Base-by-base conservation (phyloP, 30 jellyfish, hydroid and myxozoan genomes). In the Aurelia aurita region DNA sequence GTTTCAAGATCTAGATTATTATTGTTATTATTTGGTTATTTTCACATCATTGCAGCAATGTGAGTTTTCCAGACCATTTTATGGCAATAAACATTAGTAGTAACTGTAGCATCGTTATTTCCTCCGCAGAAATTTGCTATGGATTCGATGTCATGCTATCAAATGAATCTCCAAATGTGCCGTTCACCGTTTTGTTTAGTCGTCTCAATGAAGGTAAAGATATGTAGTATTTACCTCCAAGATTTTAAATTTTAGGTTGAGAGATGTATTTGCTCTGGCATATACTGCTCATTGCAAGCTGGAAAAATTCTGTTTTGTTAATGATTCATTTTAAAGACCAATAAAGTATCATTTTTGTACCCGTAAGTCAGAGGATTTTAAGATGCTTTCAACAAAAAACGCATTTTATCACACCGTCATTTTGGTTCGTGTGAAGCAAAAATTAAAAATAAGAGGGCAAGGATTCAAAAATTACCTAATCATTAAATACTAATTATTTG, bases 101-200 rank as follows among this genome's bases (percentile, higher is more conserved):
- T 63, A 63, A 14, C 53, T 63, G 75, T 63, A 12, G 27, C 12
- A 55, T 29, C 14, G 22, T 63, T 15, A 3, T 63, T 63, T 11
- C 20, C 23, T 63, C 75, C 44, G n/a, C 47, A 63, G 34, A 63
- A 63, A 63, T 63, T 29, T 63, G 75, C 75, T 63, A 63, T 63
- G 75, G 75, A 13, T 63, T 63, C n/a, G 75, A 63, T 22, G 47
- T 63, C 20, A 63, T 63, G 75, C 34, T 63, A 12, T 22, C 75
- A 7, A 63, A 63, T 63, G 75, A 63, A 63, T 63, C 75, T 63
- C 75, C 75, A 25, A 51, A 63, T 63, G 75, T 63, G 44, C 47
- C 75, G 20, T 63, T 63, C 14, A 63, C 75, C 14, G 75, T 63
- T 29, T 7, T 63, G 29, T 63, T 63, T 19, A 63, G 47, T 29